Evolutionary conservation across 1,140 invertebrate species (phyloP).

Genomic region (Mamestra configurata): DNA sequence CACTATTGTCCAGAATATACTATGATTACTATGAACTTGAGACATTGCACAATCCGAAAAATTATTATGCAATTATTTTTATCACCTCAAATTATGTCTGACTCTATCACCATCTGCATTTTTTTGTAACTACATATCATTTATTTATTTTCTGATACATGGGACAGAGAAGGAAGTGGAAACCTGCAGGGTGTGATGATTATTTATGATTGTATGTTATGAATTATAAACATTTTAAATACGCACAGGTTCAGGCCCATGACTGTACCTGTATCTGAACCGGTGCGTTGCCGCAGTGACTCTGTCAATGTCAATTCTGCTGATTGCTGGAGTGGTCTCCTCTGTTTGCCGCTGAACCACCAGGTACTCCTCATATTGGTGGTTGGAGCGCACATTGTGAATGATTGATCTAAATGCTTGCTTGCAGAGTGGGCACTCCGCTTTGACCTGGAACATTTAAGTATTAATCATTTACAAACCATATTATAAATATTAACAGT

Average conservation of each 20-base stretch:
- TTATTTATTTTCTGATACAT: too few species aligned
- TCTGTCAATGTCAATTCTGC: slow-evolving; percentile 72
- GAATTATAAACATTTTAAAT: neutral
- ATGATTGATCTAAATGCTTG: slow-evolving; percentile 96
- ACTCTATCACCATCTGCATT: too few species aligned
- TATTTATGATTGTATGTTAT: neutral
- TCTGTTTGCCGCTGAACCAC: slow-evolving; percentile 85
- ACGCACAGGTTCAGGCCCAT: neutral
- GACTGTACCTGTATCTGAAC: slow-evolving; percentile 81
- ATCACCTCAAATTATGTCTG: neutral
- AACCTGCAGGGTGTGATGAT: neutral
- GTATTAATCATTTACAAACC: neutral
- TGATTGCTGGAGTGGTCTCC: slow-evolving; percentile 55
- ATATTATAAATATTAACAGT: too few species aligned
- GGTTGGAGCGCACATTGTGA: slow-evolving; percentile 95
- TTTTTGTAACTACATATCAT: too few species aligned
- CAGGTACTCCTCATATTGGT: slow-evolving; percentile 96
- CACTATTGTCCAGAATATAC: too few species aligned
- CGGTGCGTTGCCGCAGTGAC: slow-evolving; percentile 65
- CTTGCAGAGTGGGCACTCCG: slow-evolving; percentile 98
- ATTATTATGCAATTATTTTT: slow-evolving; percentile 2
- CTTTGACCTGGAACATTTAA: slow-evolving; percentile 91
- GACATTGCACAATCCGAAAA: neutral
- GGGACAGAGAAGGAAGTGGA: neutral
- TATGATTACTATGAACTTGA: neutral